Evolutionary conservation across 1,140 invertebrate species (phyloP), one percentile per base, ranked within the genome.

Genomic region (Vanessa atalanta): DNA sequence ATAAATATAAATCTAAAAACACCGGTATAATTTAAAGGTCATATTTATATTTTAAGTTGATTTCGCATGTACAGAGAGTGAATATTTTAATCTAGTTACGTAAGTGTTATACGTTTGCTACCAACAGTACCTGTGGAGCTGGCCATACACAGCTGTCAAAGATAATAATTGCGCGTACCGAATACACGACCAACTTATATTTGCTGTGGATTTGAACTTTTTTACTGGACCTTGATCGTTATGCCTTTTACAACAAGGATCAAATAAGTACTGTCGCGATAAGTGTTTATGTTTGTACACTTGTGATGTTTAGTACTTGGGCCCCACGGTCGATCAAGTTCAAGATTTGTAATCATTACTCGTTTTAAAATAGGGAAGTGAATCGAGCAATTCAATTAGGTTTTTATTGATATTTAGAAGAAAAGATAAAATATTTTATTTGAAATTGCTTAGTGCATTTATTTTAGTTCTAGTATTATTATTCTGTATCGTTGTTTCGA

Each of bases 131-230:
- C 76, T 82, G 78, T 73, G 70, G 71, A 83, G 78, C 73, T 75
- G 69, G 82, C 78, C 82, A 81, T 86, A 85, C 82, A 84, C 78
- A 81, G 82, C 88, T 92, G 90, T 92, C 90, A 91, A 89, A 92
- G 84, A 88, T 87, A 86, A 87, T 92, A 92, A 92, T 92, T 92
- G 86, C 89, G 85, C 81, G 86, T 87, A 92, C 85, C 89, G 83
- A 90, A 85, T 86, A 86, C 80, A 82, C 82, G 75, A 78, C 88
- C 82, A 87, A 79, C 60, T 65, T 72, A 68, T 55, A 4, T 81
- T 82, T 89, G 75, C 80, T 53, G 77, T 77, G 80, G 53, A 14
- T 20, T 26, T 37, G 23, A 8, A 51, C 37, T 11, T 16, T 5
- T 67, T 47, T 31, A 66, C 65, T 47, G 20, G 9, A 86, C 75